These are phyloP conservation scores for Mesembrinibis cayennensis DNA, from an alignment of 2,113 vertebrate genomes.

Conservation along the genomic window DNA sequence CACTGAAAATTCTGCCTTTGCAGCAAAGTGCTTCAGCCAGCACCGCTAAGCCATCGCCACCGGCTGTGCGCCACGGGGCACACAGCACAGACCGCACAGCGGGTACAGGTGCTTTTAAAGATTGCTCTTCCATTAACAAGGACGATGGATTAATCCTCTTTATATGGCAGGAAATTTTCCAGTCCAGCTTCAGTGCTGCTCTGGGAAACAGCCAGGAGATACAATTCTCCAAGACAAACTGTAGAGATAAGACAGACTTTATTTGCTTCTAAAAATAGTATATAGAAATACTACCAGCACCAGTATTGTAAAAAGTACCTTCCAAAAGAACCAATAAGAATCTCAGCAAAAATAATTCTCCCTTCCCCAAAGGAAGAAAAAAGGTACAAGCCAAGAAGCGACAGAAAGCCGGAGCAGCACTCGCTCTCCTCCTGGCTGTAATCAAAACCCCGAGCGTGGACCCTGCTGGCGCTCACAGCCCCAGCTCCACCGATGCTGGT, in stretches of 20 bases:
- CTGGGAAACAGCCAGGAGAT: neutral
- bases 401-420: neutral
- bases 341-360: neutral
- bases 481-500: neutral
- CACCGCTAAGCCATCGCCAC: neutral
- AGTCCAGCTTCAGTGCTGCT: neutral
- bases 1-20: neutral
- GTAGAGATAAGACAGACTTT: neutral
- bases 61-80: neutral
- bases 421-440: neutral
- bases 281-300: neutral
- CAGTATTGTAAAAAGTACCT: neutral
- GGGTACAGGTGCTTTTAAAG: neutral
- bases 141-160: neutral
- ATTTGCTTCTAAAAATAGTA: neutral
- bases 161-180: neutral
- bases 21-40: neutral
- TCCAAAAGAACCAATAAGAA: neutral
- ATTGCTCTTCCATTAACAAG: neutral
- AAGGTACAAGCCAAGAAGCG: neutral
- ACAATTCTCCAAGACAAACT: neutral
- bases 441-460: neutral
- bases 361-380: neutral
- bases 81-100: neutral
- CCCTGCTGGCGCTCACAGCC: rapidly evolving